Conservation (phyloP, 2,888 invertebrate species). For the Plebejus anna region DNA sequence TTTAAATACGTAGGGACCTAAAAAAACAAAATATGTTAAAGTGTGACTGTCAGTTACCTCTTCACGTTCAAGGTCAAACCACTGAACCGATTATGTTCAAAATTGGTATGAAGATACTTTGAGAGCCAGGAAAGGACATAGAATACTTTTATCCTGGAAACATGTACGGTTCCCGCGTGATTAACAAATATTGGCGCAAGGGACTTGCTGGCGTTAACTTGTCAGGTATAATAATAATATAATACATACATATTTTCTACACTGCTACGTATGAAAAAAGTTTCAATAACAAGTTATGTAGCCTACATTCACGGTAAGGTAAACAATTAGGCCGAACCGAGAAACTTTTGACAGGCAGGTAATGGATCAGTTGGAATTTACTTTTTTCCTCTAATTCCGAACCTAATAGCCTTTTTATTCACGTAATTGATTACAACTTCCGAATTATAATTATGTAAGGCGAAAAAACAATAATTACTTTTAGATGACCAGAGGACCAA, state of each 20-base stretch:
- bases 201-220: too few species aligned
- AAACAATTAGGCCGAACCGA: slow-evolving; percentile 14
- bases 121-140: too few species aligned
- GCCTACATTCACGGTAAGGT: slow-evolving; percentile 35
- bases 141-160: too few species aligned
- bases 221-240: too few species aligned
- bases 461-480: background rate
- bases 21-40: too few species aligned
- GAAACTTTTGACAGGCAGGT: slow-evolving; percentile 22
- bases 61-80: too few species aligned
- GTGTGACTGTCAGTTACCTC: too few species aligned
- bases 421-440: slow-evolving; percentile 8
- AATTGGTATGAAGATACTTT: too few species aligned
- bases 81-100: too few species aligned
- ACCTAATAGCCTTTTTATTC: slow-evolving; percentile 13
- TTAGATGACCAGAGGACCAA: background rate
- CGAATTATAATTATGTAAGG: background rate
- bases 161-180: too few species aligned
- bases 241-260: background rate
- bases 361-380: slow-evolving; percentile 19
- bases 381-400: slow-evolving; percentile 10
- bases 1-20: too few species aligned
- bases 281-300: slow-evolving; percentile 40
- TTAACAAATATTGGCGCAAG: too few species aligned
- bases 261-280: slow-evolving; percentile 30